Base-by-base conservation (phyloP, 2,113 vertebrate genomes). In the Athene cunicularia region DNA sequence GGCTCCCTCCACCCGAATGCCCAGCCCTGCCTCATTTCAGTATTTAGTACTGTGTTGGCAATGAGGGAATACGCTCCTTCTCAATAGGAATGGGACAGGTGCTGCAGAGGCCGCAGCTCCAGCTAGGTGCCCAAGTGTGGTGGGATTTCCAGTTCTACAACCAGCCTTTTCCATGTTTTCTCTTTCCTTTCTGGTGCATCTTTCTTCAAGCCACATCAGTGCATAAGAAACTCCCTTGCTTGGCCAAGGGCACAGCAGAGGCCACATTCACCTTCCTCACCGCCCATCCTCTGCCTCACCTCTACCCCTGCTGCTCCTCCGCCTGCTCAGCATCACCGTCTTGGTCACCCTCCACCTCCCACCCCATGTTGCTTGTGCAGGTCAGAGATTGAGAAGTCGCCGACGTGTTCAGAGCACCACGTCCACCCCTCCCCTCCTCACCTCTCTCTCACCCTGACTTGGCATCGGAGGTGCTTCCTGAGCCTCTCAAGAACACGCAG, bases 351-450 rank as follows among this genome's bases (percentile, higher is more conserved):
- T n/a, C 49, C 32, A 4, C 13, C 39, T 41, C 45, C 56, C 35
- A 21, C 15, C 8, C 6, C 16, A 7, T 15, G 55, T 35, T 6
- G 27, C 11, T 82, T 2, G 0, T 4, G 32, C 52, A 39, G 18
- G 21, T 35, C n/a, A 37, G 62, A 28, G 41, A 18, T 0, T 14
- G 27, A 39, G 80, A 27, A 52, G 55, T 13, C 39, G 21, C 50
- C 9, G 59, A 10, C 1, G 1, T 7, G 18, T 45, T 66, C 19
- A 52, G 64, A 30, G 22, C 21, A 22, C 24, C 37, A 11, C 1
- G 0, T 32, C 30, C 59, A 73, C 28, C 33, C 15, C 24, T 63
- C 17, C 15, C 12, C 6, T 12, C 32, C 15, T 37, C 28, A 7
- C 20, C n/a, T 10, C 21, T 49, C 4, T 1, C 14, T 14, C 49